Conservation (phyloP, 1,140 invertebrate genomes). For the Caenorhabditis brenneri region DNA sequence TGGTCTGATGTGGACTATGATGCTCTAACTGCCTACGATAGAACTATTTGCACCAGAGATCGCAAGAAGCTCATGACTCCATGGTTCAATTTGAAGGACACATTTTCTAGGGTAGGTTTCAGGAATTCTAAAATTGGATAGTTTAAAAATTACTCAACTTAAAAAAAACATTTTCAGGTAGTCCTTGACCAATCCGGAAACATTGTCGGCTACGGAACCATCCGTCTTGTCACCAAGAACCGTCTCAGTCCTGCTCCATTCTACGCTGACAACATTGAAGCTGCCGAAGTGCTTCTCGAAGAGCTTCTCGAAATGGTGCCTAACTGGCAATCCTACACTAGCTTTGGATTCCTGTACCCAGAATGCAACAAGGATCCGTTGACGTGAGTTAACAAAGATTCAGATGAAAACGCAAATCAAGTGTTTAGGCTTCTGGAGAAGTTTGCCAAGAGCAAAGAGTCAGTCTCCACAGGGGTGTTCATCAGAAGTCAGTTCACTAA, state of each 20-base stretch:
- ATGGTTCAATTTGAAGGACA: conserved; percentile 24
- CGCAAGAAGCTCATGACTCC: neutral
- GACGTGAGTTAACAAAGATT: neutral
- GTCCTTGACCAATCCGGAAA: neutral
- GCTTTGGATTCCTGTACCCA: neutral
- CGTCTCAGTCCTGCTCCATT: conserved; percentile 30
- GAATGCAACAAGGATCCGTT: neutral
- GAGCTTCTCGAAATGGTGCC: neutral
- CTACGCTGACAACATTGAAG: conserved; percentile 9
- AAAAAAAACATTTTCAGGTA: conserved; percentile 1
- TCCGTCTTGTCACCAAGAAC: conserved; percentile 27
- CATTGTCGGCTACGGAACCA: conserved; percentile 32
- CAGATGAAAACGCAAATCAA: neutral
- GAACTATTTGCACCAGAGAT: conserved; percentile 3
- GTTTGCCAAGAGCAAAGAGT: neutral
- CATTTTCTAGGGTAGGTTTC: neutral
- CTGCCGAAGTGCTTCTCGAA: neutral
- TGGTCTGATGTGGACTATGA: conserved; percentile 5
- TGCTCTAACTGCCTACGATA: neutral
- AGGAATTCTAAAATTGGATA: neutral
- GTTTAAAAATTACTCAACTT: neutral
- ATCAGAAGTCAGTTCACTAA: conserved; percentile 17
- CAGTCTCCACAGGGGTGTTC: neutral
- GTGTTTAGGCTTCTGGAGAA: neutral
- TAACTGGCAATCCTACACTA: neutral